Conservation (phyloP, 2,888 invertebrate genomes). For the Drepana falcataria region DNA sequence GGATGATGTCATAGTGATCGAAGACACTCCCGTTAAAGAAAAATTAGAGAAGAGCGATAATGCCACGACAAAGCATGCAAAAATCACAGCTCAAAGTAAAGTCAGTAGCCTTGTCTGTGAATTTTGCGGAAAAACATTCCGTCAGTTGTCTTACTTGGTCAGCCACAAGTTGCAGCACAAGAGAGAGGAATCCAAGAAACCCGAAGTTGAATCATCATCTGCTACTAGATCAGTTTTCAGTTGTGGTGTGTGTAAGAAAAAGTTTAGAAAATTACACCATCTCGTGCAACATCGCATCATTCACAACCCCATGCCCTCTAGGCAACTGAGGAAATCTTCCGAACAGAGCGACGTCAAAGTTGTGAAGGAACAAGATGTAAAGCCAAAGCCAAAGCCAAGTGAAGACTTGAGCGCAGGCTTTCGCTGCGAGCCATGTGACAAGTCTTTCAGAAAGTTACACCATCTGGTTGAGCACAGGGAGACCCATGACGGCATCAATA, state of each 20-base stretch:
- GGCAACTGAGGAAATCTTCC: constrained; percentile 48
- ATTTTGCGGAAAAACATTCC: constrained; percentile 68
- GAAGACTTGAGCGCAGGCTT: constrained; percentile 65
- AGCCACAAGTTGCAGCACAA: constrained; percentile 64
- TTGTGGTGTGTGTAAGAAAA: constrained; percentile 70
- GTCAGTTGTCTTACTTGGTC: constrained; percentile 66
- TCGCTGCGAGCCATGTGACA: constrained; percentile 72
- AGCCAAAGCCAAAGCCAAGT: no score
- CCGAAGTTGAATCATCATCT: constrained; percentile 21
- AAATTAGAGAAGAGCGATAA: constrained; percentile 28
- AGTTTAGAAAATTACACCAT: constrained; percentile 69
- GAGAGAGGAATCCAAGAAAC: constrained; percentile 45
- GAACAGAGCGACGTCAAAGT: constrained; percentile 49
- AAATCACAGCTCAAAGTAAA: constrained; percentile 29
- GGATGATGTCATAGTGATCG: constrained; percentile 50
- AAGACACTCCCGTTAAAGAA: constrained; percentile 49
- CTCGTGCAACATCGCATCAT: constrained; percentile 69
- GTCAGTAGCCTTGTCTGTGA: constrained; percentile 55
- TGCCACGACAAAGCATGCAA: constrained; percentile 34
- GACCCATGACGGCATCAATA: constrained; percentile 66
- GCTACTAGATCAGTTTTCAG: constrained; percentile 45
- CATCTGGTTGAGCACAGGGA: constrained; percentile 73
- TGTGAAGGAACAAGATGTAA: constrained; percentile 33
- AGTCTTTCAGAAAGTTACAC: constrained; percentile 71
- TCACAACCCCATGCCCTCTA: constrained; percentile 47